These are phyloP conservation scores for Stenodera caucasica DNA, from an alignment of 2,888 invertebrate species.

Conservation along the genomic window DNA sequence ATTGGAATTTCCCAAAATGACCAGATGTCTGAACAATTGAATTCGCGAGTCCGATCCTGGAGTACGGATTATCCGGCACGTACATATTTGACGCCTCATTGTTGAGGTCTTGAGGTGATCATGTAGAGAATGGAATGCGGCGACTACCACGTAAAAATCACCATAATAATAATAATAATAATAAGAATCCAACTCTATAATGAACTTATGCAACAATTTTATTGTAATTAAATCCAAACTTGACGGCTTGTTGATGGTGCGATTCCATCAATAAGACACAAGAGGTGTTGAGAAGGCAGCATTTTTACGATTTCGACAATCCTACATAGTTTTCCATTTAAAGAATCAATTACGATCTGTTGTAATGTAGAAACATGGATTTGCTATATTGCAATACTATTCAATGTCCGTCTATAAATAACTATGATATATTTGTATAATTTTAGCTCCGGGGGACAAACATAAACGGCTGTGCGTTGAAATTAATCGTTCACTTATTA, in stretches of 20 bases:
- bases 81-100: constrained; percentile 33
- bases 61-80: constrained; percentile 29
- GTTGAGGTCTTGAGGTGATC: constrained; percentile 35
- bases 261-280: background rate
- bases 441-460: constrained; percentile 26
- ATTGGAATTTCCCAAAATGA: too few relatives aligned
- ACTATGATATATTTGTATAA: constrained; percentile 27
- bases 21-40: too few relatives aligned
- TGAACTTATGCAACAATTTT: constrained; percentile 23
- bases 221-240: constrained; percentile 6
- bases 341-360: constrained; percentile 21
- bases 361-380: constrained; percentile 22
- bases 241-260: background rate
- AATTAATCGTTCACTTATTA: constrained; percentile 15
- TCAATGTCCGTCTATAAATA: constrained; percentile 22
- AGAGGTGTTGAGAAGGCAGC: background rate
- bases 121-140: constrained; percentile 31
- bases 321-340: constrained; percentile 12
- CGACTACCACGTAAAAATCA: constrained; percentile 25
- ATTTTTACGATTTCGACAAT: background rate
- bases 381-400: constrained; percentile 18
- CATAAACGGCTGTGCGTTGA: constrained; percentile 23
- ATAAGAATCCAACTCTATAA: too few relatives aligned
- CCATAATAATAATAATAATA: constrained; percentile 31
- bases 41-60: too few relatives aligned